phyloP scores from a whole-genome alignment of 2,888 invertebrate species.

The Bibio marci region DNA sequence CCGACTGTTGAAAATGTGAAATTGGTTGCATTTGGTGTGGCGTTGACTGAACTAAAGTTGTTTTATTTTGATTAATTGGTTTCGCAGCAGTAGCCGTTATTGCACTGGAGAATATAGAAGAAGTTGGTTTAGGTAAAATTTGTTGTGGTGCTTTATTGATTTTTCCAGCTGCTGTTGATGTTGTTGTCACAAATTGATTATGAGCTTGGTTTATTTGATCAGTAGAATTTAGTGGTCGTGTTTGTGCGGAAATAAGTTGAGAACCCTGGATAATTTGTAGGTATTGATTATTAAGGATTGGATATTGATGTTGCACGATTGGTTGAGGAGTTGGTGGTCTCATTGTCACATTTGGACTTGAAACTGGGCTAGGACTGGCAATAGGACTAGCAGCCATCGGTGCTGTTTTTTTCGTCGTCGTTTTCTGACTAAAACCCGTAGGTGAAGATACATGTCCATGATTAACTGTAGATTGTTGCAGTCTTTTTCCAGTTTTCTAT shows the following conservation, averaged over 20 bases:
- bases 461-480: constrained; percentile 19
- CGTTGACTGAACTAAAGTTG: too few species aligned
- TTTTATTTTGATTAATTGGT: not conserved
- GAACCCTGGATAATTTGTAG: too few species aligned
- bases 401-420: constrained; percentile 29
- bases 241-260: too few species aligned
- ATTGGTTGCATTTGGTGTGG: too few species aligned
- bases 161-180: constrained; percentile 4
- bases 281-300: constrained; percentile 12
- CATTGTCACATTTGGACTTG: constrained; percentile 25
- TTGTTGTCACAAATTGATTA: constrained; percentile 14
- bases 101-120: not conserved
- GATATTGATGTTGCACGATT: constrained; percentile 20
- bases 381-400: constrained; percentile 26
- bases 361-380: constrained; percentile 28
- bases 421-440: constrained; percentile 28
- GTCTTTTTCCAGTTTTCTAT: constrained; percentile 24
- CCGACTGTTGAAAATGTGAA: too few species aligned
- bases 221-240: too few species aligned
- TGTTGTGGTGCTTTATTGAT: constrained; percentile 35
- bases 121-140: constrained; percentile 41
- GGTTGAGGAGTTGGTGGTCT: constrained; percentile 28
- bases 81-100: not conserved
- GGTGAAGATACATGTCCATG: constrained; percentile 28
- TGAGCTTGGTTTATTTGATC: too few species aligned